phyloP scores from a whole-genome alignment of 2,888 invertebrate genomes.

The Acronicta psi region DNA sequence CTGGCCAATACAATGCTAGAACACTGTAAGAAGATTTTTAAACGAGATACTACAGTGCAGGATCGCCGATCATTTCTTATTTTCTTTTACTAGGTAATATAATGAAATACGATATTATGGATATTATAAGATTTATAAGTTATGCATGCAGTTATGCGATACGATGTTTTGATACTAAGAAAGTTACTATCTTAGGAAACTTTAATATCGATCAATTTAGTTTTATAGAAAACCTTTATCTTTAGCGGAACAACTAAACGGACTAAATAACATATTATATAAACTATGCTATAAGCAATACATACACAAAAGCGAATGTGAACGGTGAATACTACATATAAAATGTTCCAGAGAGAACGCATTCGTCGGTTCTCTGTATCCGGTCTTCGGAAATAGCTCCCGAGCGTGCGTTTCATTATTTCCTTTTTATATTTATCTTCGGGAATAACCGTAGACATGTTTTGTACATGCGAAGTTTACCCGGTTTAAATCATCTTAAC shows the following conservation, averaged over 20 bases:
- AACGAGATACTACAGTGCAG: no score
- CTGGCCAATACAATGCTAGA: no score
- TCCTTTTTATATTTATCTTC: conserved; percentile 63
- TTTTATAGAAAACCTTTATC: background rate
- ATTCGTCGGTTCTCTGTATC: conserved; percentile 57
- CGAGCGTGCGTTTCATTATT: conserved; percentile 68
- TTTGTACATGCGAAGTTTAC: conserved; percentile 19
- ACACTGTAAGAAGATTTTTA: no score
- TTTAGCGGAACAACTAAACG: conserved; percentile 6
- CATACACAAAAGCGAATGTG: conserved; percentile 48
- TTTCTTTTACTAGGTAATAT: no score
- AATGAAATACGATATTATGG: no score
- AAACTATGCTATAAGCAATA: conserved; percentile 20
- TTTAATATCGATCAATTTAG: no score
- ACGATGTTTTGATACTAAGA: no score
- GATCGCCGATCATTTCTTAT: no score
- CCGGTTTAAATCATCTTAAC: conserved; percentile 32
- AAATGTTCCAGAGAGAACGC: conserved; percentile 52
- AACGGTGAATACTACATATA: conserved; percentile 39
- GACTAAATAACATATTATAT: conserved; percentile 9
- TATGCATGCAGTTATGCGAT: no score
- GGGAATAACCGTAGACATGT: conserved; percentile 43
- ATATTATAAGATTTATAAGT: no score
- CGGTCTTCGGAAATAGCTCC: conserved; percentile 66
- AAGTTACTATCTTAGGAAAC: no score